These are phyloP conservation scores for Sebastes taczanowskii DNA, from an alignment of 2,797 vertebrate species.

Conservation along the genomic window DNA sequence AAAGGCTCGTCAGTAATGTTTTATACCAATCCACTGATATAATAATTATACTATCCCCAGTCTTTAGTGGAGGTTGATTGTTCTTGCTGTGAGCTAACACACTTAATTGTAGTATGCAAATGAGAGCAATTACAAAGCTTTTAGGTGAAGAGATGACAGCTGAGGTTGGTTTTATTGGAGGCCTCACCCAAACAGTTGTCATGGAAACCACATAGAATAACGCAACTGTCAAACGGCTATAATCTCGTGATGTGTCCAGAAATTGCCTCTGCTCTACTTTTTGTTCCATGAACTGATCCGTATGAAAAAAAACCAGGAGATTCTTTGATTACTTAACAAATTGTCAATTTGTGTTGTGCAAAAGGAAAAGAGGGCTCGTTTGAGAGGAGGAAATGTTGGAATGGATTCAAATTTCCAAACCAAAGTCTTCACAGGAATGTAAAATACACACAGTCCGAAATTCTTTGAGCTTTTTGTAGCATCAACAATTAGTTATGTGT, in stretches of 20 bases:
- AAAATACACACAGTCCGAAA: constrained; percentile 43
- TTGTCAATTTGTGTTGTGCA: constrained; percentile 63
- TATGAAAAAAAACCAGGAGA: constrained; percentile 52
- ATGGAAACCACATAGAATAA: constrained; percentile 95
- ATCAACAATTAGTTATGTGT: constrained; percentile 47
- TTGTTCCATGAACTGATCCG: constrained; percentile 44
- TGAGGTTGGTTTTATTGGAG: constrained; percentile 97
- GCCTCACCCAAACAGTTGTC: constrained; percentile 98
- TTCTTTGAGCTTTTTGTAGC: constrained; percentile 44
- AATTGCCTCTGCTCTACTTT: constrained; percentile 61
- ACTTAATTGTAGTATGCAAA: constrained; percentile 99
- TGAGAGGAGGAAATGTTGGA: constrained; percentile 53
- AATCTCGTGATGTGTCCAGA: constrained; percentile 74
- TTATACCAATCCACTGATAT: constrained; percentile 83
- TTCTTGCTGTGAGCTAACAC: constrained; percentile 99
- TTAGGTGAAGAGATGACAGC: constrained; percentile 99
- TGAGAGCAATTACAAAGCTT: constrained; percentile 99
- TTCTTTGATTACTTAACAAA: constrained; percentile 70
- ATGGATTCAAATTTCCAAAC: constrained; percentile 56
- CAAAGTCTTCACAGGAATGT: constrained; percentile 45
- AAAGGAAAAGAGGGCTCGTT: constrained; percentile 32
- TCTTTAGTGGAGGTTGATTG: constrained; percentile 92
- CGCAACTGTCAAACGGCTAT: constrained; percentile 81
- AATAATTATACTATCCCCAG: constrained; percentile 84
- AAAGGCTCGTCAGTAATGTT: constrained; percentile 77